A percentile compares a stretch with the other conserved stretches of the same genome.
Conservation (phyloP, 2,797 vertebrate species). For the Xenops minutus region DNA sequence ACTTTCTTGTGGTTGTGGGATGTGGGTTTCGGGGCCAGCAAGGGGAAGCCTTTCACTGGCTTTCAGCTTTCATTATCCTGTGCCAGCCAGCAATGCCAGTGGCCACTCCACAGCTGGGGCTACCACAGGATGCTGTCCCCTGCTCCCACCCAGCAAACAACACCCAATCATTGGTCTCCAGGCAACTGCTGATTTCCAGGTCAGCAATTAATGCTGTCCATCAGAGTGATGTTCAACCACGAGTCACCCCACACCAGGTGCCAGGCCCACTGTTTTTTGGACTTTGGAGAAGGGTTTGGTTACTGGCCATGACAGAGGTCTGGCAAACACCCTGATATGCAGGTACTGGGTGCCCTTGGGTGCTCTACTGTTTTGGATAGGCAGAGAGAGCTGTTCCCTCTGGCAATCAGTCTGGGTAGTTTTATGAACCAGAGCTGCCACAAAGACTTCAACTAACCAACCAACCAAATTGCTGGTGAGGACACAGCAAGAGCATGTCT, state of each 20-base stretch:
- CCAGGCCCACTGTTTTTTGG: not conserved
- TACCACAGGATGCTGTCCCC: fast-evolving
- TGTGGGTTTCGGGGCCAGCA: not conserved
- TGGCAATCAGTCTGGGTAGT: not conserved
- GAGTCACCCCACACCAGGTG: not conserved
- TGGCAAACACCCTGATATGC: not conserved
- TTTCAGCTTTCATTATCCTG: conserved; percentile 40
- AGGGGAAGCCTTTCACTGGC: not conserved
- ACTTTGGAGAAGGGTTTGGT: not conserved
- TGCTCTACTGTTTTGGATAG: not conserved
- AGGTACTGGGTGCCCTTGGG: fast-evolving
- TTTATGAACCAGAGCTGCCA: not conserved
- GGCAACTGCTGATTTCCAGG: not conserved
- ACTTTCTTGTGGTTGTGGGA: not conserved
- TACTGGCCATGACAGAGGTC: not conserved
- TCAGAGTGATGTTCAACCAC: not conserved
- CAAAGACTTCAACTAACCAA: not conserved
- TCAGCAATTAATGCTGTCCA: not conserved
- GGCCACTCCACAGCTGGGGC: fast-evolving
- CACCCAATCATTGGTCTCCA: not conserved
- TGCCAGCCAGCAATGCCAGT: fast-evolving
- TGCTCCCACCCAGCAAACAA: not conserved
- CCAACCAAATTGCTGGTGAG: not conserved
- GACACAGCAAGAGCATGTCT: not conserved
- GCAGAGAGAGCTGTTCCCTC: not conserved